A percentile compares a stretch with the other conserved stretches of the same genome.
phyloP scores from a whole-genome alignment of 2,888 invertebrate species.

The Leptopilina myrica region DNA sequence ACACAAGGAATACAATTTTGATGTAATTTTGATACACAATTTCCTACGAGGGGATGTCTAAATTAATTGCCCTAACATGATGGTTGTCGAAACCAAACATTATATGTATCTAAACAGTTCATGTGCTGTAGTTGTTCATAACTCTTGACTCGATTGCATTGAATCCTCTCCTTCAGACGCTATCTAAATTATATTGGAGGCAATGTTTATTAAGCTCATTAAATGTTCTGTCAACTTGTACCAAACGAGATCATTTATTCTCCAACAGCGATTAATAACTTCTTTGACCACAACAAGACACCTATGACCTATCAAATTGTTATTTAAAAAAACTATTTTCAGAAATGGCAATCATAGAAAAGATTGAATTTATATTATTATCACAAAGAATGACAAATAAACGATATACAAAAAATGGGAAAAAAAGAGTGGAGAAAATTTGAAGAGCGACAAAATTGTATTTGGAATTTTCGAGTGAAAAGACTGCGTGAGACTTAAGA shows the following conservation, averaged over 20 bases:
- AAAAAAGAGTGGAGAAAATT: too few species aligned
- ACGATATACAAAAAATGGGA: too few species aligned
- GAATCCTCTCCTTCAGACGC: slow-evolving; percentile 13
- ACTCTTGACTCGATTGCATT: slow-evolving; percentile 22
- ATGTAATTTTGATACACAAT: too few species aligned
- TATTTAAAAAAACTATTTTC: too few species aligned
- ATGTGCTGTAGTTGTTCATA: not conserved
- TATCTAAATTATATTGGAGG: slow-evolving; percentile 24
- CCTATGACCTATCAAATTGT: not conserved
- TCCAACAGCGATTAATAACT: slow-evolving; percentile 30
- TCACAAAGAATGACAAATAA: too few species aligned
- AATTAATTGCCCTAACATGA: too few species aligned
- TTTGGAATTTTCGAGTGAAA: not conserved
- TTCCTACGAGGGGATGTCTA: too few species aligned
- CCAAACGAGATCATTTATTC: slow-evolving; percentile 30
- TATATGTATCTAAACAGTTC: not conserved
- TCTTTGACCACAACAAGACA: not conserved
- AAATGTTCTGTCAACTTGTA: slow-evolving; percentile 30
- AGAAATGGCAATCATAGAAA: too few species aligned
- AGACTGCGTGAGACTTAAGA: slow-evolving; percentile 1
- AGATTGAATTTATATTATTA: too few species aligned
- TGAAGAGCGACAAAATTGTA: too few species aligned
- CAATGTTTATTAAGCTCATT: slow-evolving; percentile 32
- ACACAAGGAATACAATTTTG: too few species aligned
- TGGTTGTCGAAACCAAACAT: not conserved